A percentile compares a stretch with the other conserved stretches of the same genome.
These are phyloP conservation scores for Melitaea cinxia DNA, from an alignment of 1,140 invertebrate species.

Conservation along the genomic window DNA sequence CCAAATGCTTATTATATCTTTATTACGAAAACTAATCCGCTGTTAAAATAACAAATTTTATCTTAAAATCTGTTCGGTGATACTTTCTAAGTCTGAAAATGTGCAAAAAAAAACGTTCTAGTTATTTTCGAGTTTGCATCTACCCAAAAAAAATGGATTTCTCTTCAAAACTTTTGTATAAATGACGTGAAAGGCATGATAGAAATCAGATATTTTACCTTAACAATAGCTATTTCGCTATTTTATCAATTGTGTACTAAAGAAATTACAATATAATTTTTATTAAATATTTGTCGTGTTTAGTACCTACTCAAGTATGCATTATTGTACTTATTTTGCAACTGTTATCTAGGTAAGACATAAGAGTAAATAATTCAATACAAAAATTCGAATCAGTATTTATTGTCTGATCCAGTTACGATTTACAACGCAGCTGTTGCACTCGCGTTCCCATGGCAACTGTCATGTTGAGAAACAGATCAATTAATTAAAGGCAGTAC, in stretches of 20 bases:
- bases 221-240: neutral
- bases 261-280: neutral
- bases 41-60: neutral
- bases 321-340: conserved; percentile 10
- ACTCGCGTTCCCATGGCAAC: conserved; percentile 17
- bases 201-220: neutral
- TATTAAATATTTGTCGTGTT: conserved; percentile 9
- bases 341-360: conserved; percentile 16
- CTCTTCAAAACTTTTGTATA: neutral
- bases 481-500: conserved; percentile 15
- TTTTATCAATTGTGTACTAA: neutral
- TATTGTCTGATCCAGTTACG: conserved; percentile 58
- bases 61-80: neutral
- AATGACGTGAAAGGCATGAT: neutral
- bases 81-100: neutral
- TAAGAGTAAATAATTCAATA: conserved; percentile 47
- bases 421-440: conserved; percentile 24
- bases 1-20: neutral
- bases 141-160: neutral
- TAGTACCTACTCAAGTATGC: neutral
- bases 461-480: conserved; percentile 10
- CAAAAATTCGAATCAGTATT: conserved; percentile 65
- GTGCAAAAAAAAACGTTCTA: neutral
- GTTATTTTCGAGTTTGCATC: conserved; percentile 5
- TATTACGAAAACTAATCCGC: neutral